These are phyloP conservation scores for Hirtodrosophila trivittata DNA, from an alignment of 2,888 invertebrate genomes.

Conservation along the genomic window DNA sequence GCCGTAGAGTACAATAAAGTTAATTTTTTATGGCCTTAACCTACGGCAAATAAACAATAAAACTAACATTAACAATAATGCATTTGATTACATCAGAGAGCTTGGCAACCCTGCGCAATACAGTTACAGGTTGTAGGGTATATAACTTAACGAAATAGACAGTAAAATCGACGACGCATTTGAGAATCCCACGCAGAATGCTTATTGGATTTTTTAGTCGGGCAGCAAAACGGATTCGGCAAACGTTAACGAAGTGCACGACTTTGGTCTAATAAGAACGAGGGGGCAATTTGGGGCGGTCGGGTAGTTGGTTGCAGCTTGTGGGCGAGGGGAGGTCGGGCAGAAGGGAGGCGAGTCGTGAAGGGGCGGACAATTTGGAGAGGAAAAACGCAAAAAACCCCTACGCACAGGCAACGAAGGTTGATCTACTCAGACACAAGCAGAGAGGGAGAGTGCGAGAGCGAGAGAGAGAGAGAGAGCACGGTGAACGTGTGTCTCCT, in stretches of 20 bases:
- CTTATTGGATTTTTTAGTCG: conserved; percentile 41
- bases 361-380: too few relatives aligned
- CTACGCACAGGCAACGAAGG: conserved; percentile 73
- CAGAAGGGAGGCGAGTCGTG: conserved; percentile 45
- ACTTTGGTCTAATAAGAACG: conserved; percentile 71
- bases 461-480: not conserved
- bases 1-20: too few relatives aligned
- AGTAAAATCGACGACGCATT: conserved; percentile 44
- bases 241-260: conserved; percentile 76
- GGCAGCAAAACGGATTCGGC: conserved; percentile 54
- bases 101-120: too few relatives aligned
- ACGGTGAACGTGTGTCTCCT: conserved; percentile 6
- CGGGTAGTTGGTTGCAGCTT: too few relatives aligned
- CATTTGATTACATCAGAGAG: too few relatives aligned
- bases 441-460: conserved; percentile 1
- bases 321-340: conserved; percentile 11
- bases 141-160: conserved; percentile 13
- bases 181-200: conserved; percentile 76
- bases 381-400: too few relatives aligned
- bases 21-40: too few relatives aligned
- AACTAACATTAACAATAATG: too few relatives aligned
- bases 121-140: conserved; percentile 24
- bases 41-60: too few relatives aligned
- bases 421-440: conserved; percentile 37
- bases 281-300: not conserved